phyloP scores from a whole-genome alignment of 2,888 invertebrate species.

The Orthonychiurus folsomi region DNA sequence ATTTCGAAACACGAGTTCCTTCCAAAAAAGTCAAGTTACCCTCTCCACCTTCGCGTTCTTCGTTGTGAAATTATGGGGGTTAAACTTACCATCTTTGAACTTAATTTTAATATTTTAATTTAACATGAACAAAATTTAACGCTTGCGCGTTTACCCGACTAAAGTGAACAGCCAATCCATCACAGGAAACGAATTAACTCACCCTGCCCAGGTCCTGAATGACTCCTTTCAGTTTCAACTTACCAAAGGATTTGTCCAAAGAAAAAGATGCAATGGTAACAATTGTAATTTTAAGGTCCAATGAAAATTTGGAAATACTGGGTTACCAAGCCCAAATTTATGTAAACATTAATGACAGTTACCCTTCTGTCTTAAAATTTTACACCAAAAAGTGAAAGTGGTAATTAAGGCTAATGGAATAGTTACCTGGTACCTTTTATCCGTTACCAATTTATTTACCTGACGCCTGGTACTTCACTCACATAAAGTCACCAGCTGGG shows the following conservation, averaged over 20 bases:
- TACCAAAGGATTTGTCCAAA: constrained; percentile 8
- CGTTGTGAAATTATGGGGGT: too few species aligned
- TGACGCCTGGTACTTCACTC: neutral
- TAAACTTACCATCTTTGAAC: neutral
- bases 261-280: neutral
- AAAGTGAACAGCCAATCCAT: too few species aligned
- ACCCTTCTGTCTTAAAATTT: constrained; percentile 10
- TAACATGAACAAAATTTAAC: too few species aligned
- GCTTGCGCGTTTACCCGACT: too few species aligned
- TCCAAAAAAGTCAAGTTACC: neutral
- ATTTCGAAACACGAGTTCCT: neutral
- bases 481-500: neutral
- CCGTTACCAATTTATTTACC: neutral
- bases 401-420: neutral
- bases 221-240: neutral
- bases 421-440: neutral
- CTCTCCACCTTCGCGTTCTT: too few species aligned
- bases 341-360: constrained; percentile 5
- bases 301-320: constrained; percentile 1
- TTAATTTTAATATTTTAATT: too few species aligned
- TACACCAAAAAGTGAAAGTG: neutral
- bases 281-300: too few species aligned
- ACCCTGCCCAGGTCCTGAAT: neutral
- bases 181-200: neutral
- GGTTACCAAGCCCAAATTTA: constrained; percentile 13